Evolutionary conservation across 2,888 invertebrate species (phyloP), one percentile per base, ranked within the genome.

Genomic region (Neoitamus cyanurus): DNA sequence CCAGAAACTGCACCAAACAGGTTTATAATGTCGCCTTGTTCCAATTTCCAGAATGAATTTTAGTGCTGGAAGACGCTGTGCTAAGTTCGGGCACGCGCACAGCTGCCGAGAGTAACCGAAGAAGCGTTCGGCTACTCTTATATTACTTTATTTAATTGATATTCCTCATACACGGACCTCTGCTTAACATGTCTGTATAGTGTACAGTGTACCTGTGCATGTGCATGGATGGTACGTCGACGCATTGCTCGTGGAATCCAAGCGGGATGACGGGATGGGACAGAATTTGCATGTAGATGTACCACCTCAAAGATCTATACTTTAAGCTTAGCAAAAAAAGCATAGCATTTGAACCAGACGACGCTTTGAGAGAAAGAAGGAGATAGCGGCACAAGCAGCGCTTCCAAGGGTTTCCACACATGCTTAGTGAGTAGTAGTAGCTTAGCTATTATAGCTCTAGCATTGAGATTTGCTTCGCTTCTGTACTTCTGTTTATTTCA

Each of bases 21-120:
- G 25, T 46, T 46, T 25, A 37, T 25, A 77, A 77, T 46, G 42
- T 77, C 77, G 77, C 42, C 46, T 46, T 77, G 77, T 77, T 77
- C 42, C 46, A 77, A 46, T 46, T 77, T 77, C 77, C 77, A 20
- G 25, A 42, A 46, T 20, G 46, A 31, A 42, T 28, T 13, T 58
- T 34, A 11, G 1, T 6, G 3, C 15, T 69, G 83, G 37, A 83
- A 69, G 30, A 70, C 20, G 34, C 68, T 83, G 70, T 13, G 30
- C 69, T 36, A 34, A 15, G 3, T 69, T 83, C 83, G 83, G 83
- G 83, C 83, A 83, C 83, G 83, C 83, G 83, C 83, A 83, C 69
- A 69, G 1, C 28, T 6, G 6, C 83, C 83, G 83, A 83, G 69
- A 36, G 42, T 3, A 13, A 1, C 83, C 83, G 83, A 83, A 70